Evolutionary conservation across 2,113 vertebrate genomes (phyloP).

Genomic region (Phyllostomus hastatus): DNA sequence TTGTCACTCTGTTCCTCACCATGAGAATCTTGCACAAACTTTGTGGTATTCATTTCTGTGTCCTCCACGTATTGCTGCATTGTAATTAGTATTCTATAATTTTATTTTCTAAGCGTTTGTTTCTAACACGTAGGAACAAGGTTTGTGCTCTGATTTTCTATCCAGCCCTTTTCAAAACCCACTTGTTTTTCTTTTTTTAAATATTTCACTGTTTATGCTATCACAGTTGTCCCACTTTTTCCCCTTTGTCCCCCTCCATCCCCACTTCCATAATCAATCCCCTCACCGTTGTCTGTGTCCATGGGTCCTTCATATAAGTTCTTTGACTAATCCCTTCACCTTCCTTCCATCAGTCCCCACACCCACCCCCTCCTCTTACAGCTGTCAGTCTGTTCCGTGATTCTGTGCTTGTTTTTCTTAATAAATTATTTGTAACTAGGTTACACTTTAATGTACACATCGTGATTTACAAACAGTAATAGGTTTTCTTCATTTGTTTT

Average conservation of each 20-base stretch:
- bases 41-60: neutral
- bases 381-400: too few species aligned
- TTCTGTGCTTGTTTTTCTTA: too few species aligned
- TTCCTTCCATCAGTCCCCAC: too few species aligned
- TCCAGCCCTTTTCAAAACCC: neutral
- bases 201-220: too few species aligned
- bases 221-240: too few species aligned
- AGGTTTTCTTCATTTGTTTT: neutral
- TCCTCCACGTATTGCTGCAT: neutral
- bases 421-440: neutral
- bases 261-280: too few species aligned
- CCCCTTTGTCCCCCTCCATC: too few species aligned
- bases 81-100: neutral
- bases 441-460: neutral
- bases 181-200: neutral
- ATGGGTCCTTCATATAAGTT: too few species aligned
- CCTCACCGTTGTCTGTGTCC: too few species aligned
- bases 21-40: neutral
- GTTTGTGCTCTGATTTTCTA: neutral
- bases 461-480: neutral
- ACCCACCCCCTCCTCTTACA: too few species aligned
- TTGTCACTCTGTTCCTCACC: neutral
- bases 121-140: neutral
- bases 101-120: neutral
- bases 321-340: too few species aligned